phyloP scores from a whole-genome alignment of 1,140 invertebrate genomes.

The Drepana arcuata region DNA sequence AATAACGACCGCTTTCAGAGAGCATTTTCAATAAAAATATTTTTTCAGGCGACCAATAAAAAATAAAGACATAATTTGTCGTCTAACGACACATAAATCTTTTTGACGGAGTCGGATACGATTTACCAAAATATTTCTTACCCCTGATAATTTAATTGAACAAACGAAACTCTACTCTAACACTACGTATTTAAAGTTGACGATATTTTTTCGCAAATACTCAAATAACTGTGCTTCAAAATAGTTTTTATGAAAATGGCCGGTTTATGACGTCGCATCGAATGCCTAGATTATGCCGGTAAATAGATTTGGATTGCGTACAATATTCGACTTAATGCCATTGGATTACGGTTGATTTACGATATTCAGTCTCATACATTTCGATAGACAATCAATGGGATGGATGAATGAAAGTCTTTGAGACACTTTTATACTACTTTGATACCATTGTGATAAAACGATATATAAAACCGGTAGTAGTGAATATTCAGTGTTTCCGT shows the following conservation, averaged over 20 bases:
- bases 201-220: conserved; percentile 2
- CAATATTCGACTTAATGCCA: not conserved
- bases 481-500: too few relatives aligned
- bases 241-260: conserved; percentile 32
- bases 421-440: conserved; percentile 9
- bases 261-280: conserved; percentile 21
- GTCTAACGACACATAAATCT: conserved; percentile 35
- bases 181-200: not conserved
- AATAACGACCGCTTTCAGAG: not conserved
- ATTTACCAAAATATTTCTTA: conserved; percentile 7
- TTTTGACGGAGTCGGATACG: conserved; percentile 22
- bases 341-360: not conserved
- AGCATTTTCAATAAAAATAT: conserved; percentile 8
- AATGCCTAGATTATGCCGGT: conserved; percentile 20
- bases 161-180: conserved; percentile 2
- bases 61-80: conserved; percentile 14
- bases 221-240: conserved; percentile 13
- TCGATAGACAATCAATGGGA: conserved; percentile 14
- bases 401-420: conserved; percentile 7
- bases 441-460: conserved; percentile 4
- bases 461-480: too few relatives aligned
- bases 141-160: not conserved
- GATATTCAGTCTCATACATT: not conserved
- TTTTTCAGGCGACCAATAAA: conserved; percentile 10
- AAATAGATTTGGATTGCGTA: not conserved